phyloP scores from a whole-genome alignment of 2,888 invertebrate genomes.

The Hoplodrina blanda region DNA sequence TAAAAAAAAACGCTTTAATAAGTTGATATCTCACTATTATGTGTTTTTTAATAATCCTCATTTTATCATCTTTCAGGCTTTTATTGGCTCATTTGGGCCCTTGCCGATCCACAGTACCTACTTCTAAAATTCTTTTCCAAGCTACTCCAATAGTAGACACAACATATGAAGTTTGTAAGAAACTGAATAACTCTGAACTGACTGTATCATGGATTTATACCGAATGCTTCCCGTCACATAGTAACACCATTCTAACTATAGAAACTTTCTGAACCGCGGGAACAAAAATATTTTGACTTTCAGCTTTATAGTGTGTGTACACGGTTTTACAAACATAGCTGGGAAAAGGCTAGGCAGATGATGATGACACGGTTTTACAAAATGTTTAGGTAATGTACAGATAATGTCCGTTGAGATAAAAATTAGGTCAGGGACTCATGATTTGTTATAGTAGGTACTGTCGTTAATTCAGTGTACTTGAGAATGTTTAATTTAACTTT shows the following conservation, averaged over 20 bases:
- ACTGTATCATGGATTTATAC: conserved; percentile 4
- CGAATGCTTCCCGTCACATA: conserved; percentile 14
- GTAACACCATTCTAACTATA: conserved; percentile 40
- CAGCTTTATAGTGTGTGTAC: conserved; percentile 8
- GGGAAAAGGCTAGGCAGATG: no score
- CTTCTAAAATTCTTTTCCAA: conserved; percentile 1
- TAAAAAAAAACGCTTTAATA: background rate
- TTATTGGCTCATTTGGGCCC: background rate
- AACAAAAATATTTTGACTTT: conserved; percentile 47
- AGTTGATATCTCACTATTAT: background rate
- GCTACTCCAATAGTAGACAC: conserved; percentile 8
- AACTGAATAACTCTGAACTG: background rate
- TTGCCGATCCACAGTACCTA: background rate
- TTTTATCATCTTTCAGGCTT: background rate
- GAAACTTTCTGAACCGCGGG: conserved; percentile 12
- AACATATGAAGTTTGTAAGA: conserved; percentile 8
- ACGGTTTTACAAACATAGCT: conserved; percentile 21
- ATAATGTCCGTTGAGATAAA: conserved; percentile 37
- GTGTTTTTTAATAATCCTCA: no score
- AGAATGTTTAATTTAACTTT: conserved; percentile 44
- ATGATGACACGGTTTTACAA: conserved; percentile 19
- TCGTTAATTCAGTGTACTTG: conserved; percentile 28
- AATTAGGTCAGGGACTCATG: conserved; percentile 55
- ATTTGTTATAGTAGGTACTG: conserved; percentile 35
- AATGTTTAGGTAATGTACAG: conserved; percentile 36